Conservation (phyloP, 2,888 invertebrate species). For the Eurytoma adleriae region DNA sequence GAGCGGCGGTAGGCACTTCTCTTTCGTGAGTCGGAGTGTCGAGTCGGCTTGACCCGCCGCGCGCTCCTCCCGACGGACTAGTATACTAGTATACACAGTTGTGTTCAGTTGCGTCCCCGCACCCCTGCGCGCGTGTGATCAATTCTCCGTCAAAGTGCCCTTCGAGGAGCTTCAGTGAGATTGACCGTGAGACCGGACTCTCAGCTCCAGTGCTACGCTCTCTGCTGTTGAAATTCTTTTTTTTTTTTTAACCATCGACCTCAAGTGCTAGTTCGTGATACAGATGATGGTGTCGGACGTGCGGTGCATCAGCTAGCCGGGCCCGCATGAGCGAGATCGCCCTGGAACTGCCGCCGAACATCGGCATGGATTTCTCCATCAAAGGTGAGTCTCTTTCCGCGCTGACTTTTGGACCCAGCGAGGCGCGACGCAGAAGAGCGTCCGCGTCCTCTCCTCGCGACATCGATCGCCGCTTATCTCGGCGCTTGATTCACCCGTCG, state of each 20-base stretch:
- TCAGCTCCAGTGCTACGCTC: no score
- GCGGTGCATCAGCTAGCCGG: neutral
- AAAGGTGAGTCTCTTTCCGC: conserved; percentile 48
- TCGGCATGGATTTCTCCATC: conserved; percentile 53
- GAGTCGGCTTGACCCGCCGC: conserved; percentile 4
- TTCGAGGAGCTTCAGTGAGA: neutral
- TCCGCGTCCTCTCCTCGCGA: neutral
- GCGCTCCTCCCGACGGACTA: neutral
- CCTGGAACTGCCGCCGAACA: neutral
- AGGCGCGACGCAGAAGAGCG: neutral
- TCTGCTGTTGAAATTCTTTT: neutral
- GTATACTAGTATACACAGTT: no score
- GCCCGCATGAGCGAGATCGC: conserved; percentile 27
- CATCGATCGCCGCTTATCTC: neutral
- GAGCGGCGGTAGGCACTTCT: conserved; percentile 49
- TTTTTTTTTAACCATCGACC: neutral
- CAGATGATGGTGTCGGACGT: neutral
- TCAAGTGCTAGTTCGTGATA: neutral
- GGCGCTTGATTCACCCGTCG: neutral
- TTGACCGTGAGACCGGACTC: neutral
- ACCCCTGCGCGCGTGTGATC: neutral
- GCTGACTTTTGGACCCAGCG: neutral
- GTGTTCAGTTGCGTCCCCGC: no score
- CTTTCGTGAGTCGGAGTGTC: conserved; percentile 48
- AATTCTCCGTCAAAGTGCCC: neutral